Evolutionary conservation across 35 echinoderm and acorn worm genomes (phyloP).

Genomic region (Eucidaris tribuloides): DNA sequence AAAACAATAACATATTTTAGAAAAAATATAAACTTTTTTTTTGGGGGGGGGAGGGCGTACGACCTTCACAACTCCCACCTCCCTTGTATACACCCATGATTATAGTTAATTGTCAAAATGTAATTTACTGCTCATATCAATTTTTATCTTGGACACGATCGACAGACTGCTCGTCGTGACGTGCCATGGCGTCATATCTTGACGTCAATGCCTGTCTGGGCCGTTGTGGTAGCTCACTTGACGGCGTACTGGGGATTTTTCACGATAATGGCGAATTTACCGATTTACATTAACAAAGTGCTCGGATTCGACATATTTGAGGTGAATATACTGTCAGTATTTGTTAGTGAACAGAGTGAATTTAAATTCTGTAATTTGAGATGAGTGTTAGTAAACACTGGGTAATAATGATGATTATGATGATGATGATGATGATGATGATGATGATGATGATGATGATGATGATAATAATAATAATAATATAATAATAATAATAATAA

Average conservation of each 20-base stretch:
- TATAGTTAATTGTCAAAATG: too few species aligned
- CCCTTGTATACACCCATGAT: neutral
- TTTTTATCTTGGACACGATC: neutral
- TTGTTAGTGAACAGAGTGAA: neutral
- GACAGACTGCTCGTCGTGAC: neutral
- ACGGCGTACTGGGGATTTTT: conserved; percentile 89
- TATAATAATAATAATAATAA: neutral
- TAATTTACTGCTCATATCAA: too few species aligned
- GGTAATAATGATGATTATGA: neutral
- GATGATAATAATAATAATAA: neutral
- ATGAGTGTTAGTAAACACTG: neutral
- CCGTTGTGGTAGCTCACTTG: conserved; percentile 69
- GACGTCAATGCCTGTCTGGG: conserved; percentile 74
- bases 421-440: neutral
- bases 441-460: neutral
- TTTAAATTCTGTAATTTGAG: neutral
- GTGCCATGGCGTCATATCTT: conserved; percentile 60
- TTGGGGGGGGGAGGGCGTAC: neutral
- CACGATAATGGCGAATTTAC: conserved; percentile 86
- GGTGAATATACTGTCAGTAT: conserved; percentile 39
- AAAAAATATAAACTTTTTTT: neutral
- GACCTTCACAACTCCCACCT: too few species aligned
- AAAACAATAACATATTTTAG: neutral
- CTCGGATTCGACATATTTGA: conserved; percentile 77
- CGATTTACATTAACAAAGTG: conserved; percentile 85